phyloP scores from a whole-genome alignment of 2,113 vertebrate species.

The Propithecus coquereli region DNA sequence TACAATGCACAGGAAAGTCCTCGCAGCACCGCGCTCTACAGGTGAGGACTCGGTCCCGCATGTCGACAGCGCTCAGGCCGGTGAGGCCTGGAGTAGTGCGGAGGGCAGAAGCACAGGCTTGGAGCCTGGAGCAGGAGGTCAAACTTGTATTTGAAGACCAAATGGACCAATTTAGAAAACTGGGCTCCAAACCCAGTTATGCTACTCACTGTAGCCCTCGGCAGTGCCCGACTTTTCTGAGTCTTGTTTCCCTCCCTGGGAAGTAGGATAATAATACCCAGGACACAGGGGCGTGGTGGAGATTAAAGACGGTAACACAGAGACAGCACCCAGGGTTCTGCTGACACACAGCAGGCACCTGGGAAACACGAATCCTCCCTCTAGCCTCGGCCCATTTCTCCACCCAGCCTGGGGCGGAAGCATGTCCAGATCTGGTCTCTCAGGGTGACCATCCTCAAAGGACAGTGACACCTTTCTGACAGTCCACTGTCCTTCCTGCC shows the following conservation, averaged over 20 bases:
- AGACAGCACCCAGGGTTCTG: too few relatives aligned
- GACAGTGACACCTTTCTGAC: neutral
- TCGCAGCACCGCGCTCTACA: too few relatives aligned
- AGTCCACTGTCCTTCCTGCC: neutral
- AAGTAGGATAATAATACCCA: rapidly evolving
- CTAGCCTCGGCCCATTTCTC: neutral
- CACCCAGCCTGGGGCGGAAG: neutral
- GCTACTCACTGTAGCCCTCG: neutral
- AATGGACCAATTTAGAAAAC: neutral
- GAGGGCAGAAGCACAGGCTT: neutral
- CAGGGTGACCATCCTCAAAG: neutral
- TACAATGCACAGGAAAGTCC: too few relatives aligned
- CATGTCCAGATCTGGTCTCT: neutral
- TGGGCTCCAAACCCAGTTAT: neutral
- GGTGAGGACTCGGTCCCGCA: too few relatives aligned
- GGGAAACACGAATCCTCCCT: too few relatives aligned
- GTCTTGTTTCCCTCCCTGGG: neutral
- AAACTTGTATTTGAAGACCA: neutral
- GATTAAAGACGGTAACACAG: neutral
- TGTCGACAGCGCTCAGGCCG: rapidly evolving
- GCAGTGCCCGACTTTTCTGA: neutral
- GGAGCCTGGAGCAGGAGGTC: neutral
- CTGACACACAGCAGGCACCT: too few relatives aligned
- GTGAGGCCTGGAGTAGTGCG: rapidly evolving
- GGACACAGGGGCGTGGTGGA: neutral